Base-by-base conservation (phyloP, 2,113 vertebrate species). In the Chlorodrepanis virens region DNA sequence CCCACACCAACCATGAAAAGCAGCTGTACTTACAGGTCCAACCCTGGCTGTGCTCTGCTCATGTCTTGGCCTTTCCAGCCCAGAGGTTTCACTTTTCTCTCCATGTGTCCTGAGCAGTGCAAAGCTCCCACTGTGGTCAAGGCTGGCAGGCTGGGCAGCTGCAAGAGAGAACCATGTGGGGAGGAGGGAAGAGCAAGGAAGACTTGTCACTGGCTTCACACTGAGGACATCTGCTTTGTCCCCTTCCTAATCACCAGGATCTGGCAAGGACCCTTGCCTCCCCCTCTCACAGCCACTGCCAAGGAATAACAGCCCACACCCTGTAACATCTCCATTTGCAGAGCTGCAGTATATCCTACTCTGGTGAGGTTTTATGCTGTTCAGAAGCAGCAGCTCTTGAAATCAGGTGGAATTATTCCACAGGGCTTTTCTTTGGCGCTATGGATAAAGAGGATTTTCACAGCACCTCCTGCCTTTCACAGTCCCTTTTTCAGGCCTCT, bases 171-270 rank as follows among this genome's bases (percentile, higher is more conserved):
- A 60, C 22, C 29, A 25, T 0, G 0, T 25, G 13, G 7, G 20
- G 25, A 53, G 40, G 14, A 69, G 20, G 24, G 23, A 77, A 80
- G 25, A 69, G n/a, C 45, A 52, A 76, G 52, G n/a, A 69, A 54
- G 17, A 12, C 4, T 92, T 57, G 9, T 67, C 63, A n/a, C 39
- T 50, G 79, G 8, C 33, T 67, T 92, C 90, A 93, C 88, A 39
- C 54, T 67, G 75, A 90, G 88, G 85, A 67, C 68, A 93, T 90
- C 82, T 96, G 92, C 75, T 89, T 78, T 53, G 42, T 54, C 33
- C 59, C 20, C 8, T 86, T 81, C 71, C 45, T 49, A 60, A 76
- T 50, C 75, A 69, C 35, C 75, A 65, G 28, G 10, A n/a, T 39
- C 67, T 88, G 65, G 45, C 87, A 96, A 71, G 61, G 53, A 64